Evolutionary conservation across 64 coral and sea anemone species (phyloP).

Genomic region (Astreopora myriophthalma): DNA sequence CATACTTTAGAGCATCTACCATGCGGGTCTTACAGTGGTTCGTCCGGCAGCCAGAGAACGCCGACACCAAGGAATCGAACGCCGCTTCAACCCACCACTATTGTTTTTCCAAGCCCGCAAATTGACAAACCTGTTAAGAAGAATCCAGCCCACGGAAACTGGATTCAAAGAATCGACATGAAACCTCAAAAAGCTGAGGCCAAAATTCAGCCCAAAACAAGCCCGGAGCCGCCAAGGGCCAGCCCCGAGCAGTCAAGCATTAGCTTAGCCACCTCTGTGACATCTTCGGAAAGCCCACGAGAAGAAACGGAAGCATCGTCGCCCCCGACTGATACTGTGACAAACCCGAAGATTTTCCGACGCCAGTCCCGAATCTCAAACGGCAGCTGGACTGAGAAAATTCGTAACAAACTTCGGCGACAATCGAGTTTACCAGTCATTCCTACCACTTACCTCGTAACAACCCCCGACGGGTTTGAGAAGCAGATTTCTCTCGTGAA

Average conservation of each 20-base stretch:
- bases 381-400: slow-evolving; percentile 85
- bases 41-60: background rate
- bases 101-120: slow-evolving; percentile 73
- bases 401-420: slow-evolving; percentile 73
- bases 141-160: slow-evolving; percentile 41
- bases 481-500: slow-evolving; percentile 88
- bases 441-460: slow-evolving; percentile 96
- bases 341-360: slow-evolving; percentile 10
- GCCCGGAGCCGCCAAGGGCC: background rate
- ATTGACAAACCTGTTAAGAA: background rate
- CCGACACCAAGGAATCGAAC: slow-evolving; percentile 17
- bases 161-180: slow-evolving; percentile 30
- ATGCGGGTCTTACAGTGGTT: background rate
- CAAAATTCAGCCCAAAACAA: background rate
- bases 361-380: slow-evolving; percentile 70
- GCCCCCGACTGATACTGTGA: background rate
- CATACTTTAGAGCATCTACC: slow-evolving; percentile 60
- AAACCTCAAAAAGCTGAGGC: background rate
- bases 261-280: background rate
- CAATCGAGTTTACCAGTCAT: slow-evolving; percentile 95
- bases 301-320: background rate
- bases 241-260: background rate
- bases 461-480: slow-evolving; percentile 81
- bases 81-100: slow-evolving; percentile 71
- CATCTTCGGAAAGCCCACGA: background rate